Evolutionary conservation across 2,113 vertebrate genomes (phyloP).

Genomic region (Mugil cephalus): DNA sequence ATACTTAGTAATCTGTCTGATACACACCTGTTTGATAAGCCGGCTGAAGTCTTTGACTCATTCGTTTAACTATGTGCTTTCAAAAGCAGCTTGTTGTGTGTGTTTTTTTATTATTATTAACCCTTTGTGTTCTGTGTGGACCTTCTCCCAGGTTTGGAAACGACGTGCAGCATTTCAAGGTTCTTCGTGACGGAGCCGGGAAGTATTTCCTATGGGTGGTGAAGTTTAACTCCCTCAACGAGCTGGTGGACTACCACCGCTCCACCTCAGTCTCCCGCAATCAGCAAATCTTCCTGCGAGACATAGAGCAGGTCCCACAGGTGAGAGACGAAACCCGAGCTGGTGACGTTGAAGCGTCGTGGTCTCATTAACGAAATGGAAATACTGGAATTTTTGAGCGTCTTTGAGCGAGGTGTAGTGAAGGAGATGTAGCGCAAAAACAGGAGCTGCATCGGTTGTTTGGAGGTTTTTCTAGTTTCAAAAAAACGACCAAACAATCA

Average conservation of each 20-base stretch:
- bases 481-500: no score
- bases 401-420: no score
- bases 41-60: not conserved
- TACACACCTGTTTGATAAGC: slow-evolving; percentile 22
- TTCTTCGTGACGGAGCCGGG: slow-evolving; percentile 96
- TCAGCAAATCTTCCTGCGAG: slow-evolving; percentile 98
- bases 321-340: slow-evolving; percentile 80
- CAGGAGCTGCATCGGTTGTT: no score
- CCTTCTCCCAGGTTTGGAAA: slow-evolving; percentile 91
- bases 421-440: no score
- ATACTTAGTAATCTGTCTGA: slow-evolving; percentile 9
- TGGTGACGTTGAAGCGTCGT: no score
- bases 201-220: slow-evolving; percentile 99
- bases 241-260: slow-evolving; percentile 98
- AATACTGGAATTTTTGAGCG: no score
- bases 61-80: slow-evolving; percentile 11
- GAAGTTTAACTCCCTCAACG: slow-evolving; percentile 98
- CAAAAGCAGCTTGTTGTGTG: no score
- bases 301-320: slow-evolving; percentile 98
- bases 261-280: slow-evolving; percentile 98
- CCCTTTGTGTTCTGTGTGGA: no score
- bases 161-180: slow-evolving; percentile 99
- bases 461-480: no score
- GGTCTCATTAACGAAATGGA: no score
- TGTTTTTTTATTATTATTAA: no score